phyloP scores from a whole-genome alignment of 2,797 vertebrate genomes.

The Clarias laeviceps region DNA sequence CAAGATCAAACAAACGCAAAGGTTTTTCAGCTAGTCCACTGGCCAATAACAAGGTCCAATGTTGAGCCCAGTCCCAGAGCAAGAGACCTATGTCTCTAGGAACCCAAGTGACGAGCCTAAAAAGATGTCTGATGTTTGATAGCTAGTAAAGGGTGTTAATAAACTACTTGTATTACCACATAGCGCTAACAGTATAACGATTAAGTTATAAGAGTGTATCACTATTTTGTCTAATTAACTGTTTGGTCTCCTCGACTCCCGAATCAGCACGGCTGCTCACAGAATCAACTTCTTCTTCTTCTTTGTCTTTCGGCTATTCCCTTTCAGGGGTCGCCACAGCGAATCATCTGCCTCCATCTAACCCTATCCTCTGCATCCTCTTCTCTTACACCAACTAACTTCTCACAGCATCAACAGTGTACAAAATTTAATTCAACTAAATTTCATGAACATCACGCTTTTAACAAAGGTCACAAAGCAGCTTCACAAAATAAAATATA shows the following conservation, averaged over 20 bases:
- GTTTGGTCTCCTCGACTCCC: background rate
- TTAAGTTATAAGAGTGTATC: background rate
- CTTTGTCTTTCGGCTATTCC: too few species aligned
- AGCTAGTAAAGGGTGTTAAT: background rate
- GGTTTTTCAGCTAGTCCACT: background rate
- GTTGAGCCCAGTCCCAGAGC: background rate
- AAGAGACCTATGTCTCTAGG: background rate
- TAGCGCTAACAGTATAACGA: background rate
- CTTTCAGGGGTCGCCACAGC: too few species aligned
- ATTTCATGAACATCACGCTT: too few species aligned
- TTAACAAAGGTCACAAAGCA: too few species aligned
- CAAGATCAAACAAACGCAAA: conserved; percentile 39
- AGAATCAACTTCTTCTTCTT: too few species aligned
- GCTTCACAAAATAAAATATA: too few species aligned
- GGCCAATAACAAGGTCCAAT: background rate
- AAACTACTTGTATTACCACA: too few species aligned
- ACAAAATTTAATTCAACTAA: too few species aligned
- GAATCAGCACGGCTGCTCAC: background rate
- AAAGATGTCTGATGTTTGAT: background rate
- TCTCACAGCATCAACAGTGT: background rate
- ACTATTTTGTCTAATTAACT: background rate
- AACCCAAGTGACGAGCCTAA: background rate
- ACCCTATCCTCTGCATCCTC: too few species aligned
- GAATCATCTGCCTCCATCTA: too few species aligned
- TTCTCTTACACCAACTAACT: too few species aligned